phyloP scores from a whole-genome alignment of 2,888 invertebrate genomes.

The Eupithecia dodoneata region DNA sequence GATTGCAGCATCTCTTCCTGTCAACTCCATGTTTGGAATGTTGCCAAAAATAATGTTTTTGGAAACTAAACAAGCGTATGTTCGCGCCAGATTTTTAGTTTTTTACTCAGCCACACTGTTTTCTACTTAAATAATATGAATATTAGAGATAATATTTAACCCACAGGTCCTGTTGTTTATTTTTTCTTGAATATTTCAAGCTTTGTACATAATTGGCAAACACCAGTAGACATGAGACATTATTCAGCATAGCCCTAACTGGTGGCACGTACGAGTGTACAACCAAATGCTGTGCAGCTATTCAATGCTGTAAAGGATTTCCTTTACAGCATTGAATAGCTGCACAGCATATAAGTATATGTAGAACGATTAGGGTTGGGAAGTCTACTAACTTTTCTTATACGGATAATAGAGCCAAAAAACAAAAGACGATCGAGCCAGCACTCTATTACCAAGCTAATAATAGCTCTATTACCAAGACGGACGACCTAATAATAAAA shows the following conservation, averaged over 20 bases:
- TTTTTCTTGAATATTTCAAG: background rate
- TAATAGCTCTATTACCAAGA: no score
- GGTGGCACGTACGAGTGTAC: no score
- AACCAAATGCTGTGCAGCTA: no score
- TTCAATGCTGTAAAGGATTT: no score
- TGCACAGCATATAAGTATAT: no score
- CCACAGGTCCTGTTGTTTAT: background rate
- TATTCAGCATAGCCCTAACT: no score
- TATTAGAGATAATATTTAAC: background rate
- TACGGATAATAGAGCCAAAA: no score
- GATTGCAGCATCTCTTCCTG: background rate
- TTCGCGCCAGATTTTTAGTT: background rate
- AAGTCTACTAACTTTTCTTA: no score
- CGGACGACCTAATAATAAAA: background rate
- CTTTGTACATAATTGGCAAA: background rate
- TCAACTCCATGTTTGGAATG: conserved; percentile 1
- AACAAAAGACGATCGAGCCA: no score
- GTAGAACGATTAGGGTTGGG: no score
- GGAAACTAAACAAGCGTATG: background rate
- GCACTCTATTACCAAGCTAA: no score
- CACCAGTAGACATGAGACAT: background rate
- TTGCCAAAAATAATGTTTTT: background rate
- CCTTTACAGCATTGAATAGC: no score
- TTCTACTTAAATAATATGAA: background rate
- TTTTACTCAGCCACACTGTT: background rate